phyloP scores from a whole-genome alignment of 2,113 vertebrate species.

The Semnopithecus entellus region DNA sequence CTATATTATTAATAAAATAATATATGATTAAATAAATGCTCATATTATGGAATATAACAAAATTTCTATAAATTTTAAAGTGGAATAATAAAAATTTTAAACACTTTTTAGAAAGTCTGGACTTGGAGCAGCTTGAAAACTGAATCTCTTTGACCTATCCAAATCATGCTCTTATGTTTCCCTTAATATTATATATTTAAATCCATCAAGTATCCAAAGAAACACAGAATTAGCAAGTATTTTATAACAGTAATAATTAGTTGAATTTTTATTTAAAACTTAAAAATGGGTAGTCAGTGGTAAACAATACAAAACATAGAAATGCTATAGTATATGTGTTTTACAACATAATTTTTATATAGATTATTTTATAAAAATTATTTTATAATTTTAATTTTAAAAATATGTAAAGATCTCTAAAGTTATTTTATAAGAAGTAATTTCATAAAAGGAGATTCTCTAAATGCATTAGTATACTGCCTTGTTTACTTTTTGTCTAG shows the following conservation, averaged over 20 bases:
- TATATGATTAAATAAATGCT: neutral
- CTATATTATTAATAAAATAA: neutral
- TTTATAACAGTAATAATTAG: neutral
- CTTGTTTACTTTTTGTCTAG: neutral
- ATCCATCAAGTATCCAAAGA: neutral
- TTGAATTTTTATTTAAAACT: conserved; percentile 49
- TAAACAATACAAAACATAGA: neutral
- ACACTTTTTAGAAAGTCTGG: neutral
- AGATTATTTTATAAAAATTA: neutral
- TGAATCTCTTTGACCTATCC: neutral
- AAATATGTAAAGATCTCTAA: neutral
- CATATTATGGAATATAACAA: neutral
- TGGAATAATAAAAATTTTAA: neutral
- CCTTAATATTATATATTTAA: conserved; percentile 42
- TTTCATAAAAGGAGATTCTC: neutral
- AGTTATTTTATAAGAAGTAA: conserved; percentile 16
- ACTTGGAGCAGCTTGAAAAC: neutral
- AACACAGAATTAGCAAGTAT: neutral
- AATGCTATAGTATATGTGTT: neutral
- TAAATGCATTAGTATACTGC: neutral
- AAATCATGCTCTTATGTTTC: neutral
- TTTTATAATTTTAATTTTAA: conserved; percentile 51
- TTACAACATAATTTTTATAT: neutral
- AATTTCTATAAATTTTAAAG: conserved; percentile 11
- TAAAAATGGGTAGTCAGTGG: neutral